Conservation (phyloP, 1,140 invertebrate genomes). For the Drosophila sproati region DNA sequence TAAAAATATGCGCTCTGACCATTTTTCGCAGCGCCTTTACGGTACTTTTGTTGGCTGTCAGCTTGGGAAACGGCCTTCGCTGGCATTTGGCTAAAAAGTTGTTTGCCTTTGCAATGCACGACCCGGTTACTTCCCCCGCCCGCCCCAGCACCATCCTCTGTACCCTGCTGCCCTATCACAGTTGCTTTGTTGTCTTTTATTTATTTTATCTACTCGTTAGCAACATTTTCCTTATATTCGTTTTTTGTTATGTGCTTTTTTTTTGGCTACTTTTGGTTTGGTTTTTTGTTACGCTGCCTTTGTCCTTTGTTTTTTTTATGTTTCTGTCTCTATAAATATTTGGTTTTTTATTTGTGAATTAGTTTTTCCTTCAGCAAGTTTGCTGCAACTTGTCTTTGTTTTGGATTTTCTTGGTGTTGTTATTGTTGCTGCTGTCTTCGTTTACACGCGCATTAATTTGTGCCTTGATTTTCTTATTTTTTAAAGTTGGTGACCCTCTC, state of each 20-base stretch:
- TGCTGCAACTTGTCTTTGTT: conserved; percentile 48
- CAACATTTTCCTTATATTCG: conserved; percentile 46
- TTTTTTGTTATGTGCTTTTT: conserved; percentile 31
- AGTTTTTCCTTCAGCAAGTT: conserved; percentile 60
- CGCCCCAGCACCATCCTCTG: conserved; percentile 16
- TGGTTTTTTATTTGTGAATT: conserved; percentile 46
- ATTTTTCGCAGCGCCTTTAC: conserved; percentile 52
- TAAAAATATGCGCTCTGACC: conserved; percentile 26
- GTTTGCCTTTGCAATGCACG: conserved; percentile 61
- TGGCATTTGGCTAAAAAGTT: conserved; percentile 74
- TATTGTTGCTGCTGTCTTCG: conserved; percentile 24
- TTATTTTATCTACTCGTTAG: conserved; percentile 70
- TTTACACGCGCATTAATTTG: conserved; percentile 70
- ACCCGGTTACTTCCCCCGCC: not conserved
- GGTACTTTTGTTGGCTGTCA: conserved; percentile 65
- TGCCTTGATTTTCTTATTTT: conserved; percentile 32
- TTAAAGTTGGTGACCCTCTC: conserved; percentile 49
- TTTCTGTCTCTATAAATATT: conserved; percentile 23
- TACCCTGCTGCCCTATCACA: not conserved
- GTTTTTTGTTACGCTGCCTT: conserved; percentile 22
- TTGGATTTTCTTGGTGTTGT: conserved; percentile 2
- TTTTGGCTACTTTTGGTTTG: conserved; percentile 14
- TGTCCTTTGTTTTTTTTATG: conserved; percentile 20
- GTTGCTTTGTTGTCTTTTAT: conserved; percentile 31
- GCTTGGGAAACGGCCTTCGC: conserved; percentile 61